Evolutionary conservation across 2,113 vertebrate genomes (phyloP).

Genomic region (Regulus satrapa): DNA sequence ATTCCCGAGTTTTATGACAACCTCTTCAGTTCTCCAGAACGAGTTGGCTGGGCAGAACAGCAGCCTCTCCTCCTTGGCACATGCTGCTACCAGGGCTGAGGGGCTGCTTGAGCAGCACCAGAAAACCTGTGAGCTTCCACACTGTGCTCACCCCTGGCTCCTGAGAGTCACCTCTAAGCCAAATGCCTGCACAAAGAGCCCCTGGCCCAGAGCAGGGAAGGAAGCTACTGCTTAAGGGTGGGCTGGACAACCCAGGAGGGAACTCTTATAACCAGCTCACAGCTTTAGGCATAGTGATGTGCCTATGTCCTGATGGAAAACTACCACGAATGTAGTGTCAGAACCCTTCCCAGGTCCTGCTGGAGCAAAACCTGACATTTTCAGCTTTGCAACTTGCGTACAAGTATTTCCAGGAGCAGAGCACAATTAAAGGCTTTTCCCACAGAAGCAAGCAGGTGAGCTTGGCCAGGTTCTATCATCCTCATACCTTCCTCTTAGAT

Average conservation of each 20-base stretch:
- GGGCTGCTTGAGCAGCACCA: neutral
- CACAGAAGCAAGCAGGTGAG: neutral
- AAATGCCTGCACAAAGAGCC: neutral
- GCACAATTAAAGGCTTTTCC: accelerated
- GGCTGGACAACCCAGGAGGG: neutral
- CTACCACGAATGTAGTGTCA: neutral
- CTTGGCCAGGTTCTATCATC: accelerated
- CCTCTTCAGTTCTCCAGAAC: neutral
- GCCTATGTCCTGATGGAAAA: neutral
- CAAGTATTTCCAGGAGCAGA: neutral
- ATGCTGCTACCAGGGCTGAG: accelerated
- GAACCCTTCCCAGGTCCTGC: accelerated
- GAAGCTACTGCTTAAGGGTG: neutral
- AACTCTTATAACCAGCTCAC: neutral
- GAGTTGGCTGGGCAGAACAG: accelerated
- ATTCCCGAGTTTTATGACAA: neutral
- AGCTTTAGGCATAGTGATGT: neutral
- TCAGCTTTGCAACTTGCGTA: neutral
- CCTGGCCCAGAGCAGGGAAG: neutral
- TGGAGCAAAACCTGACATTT: neutral
- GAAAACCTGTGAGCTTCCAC: neutral
- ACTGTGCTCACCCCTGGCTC: accelerated
- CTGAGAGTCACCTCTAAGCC: neutral
- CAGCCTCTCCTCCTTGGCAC: accelerated
- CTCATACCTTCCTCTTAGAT: neutral